Evolutionary conservation across 1,140 invertebrate species (phyloP).

Genomic region (Monochamus saltuarius): DNA sequence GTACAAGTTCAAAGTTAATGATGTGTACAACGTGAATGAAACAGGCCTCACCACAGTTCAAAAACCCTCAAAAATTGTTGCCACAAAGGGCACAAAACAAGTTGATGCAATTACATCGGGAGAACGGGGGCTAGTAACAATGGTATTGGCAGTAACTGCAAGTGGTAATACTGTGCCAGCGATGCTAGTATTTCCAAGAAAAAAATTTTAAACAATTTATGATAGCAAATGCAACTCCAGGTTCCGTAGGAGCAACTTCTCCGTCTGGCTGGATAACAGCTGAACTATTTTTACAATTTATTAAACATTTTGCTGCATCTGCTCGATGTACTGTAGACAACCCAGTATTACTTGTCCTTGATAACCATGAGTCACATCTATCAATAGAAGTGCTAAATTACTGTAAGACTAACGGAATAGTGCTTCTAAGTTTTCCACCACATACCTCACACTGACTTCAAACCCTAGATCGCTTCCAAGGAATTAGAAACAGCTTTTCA

Average conservation of each 20-base stretch:
- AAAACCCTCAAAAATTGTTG: conserved; percentile 37
- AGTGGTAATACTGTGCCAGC: conserved; percentile 26
- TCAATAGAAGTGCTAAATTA: conserved; percentile 36
- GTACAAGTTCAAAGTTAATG: conserved; percentile 8
- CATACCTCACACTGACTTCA: conserved; percentile 50
- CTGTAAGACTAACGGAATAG: conserved; percentile 43
- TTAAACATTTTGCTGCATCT: conserved; percentile 46
- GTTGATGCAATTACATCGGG: conserved; percentile 43
- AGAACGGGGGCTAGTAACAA: conserved; percentile 46
- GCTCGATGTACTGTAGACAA: conserved; percentile 38
- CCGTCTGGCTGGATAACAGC: conserved; percentile 43
- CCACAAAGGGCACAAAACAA: conserved; percentile 42
- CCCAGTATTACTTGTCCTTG: conserved; percentile 32
- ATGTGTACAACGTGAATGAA: conserved; percentile 45
- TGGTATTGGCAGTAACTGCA: conserved; percentile 29
- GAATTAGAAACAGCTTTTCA: too few relatives aligned
- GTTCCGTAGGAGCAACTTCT: conserved; percentile 11
- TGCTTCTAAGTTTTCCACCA: conserved; percentile 45
- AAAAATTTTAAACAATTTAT: conserved; percentile 45
- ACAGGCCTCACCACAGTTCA: conserved; percentile 48
- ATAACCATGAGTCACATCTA: conserved; percentile 27
- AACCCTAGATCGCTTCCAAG: too few relatives aligned
- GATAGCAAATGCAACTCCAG: conserved; percentile 37
- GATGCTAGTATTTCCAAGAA: conserved; percentile 16
- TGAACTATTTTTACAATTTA: conserved; percentile 38